Evolutionary conservation across 64 coral and sea anemone species (phyloP).

Genomic region (Porites australiensis): DNA sequence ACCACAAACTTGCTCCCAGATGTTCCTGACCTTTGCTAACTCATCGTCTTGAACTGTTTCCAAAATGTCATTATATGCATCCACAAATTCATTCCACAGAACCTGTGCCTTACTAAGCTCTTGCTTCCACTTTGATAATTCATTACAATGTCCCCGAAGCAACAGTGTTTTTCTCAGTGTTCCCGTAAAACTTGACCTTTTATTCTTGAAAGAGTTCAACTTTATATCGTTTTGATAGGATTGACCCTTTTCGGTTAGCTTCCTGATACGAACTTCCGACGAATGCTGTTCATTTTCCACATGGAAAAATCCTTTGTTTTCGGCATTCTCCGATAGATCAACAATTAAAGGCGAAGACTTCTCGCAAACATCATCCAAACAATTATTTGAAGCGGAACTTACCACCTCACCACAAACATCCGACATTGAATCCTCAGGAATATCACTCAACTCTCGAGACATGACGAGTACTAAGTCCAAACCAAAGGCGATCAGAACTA

Average conservation of each 20-base stretch:
- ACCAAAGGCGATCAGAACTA: no score
- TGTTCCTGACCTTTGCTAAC: not conserved
- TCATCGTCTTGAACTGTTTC: slow-evolving; percentile 12
- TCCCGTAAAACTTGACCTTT: slow-evolving; percentile 14
- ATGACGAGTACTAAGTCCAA: not conserved
- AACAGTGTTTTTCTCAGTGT: slow-evolving; percentile 51
- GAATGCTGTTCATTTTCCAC: not conserved
- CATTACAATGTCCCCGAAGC: slow-evolving; percentile 31
- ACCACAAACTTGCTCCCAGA: slow-evolving; percentile 14
- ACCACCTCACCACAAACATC: not conserved
- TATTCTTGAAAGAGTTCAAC: slow-evolving; percentile 38
- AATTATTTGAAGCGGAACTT: slow-evolving; percentile 6
- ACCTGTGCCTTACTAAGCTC: slow-evolving; percentile 67
- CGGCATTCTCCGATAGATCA: not conserved
- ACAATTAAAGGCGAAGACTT: slow-evolving; percentile 5
- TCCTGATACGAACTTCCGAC: slow-evolving; percentile 5
- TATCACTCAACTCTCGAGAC: not conserved
- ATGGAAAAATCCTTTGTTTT: not conserved
- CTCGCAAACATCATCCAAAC: not conserved
- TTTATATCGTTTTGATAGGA: slow-evolving; percentile 23
- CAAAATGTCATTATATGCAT: slow-evolving; percentile 14
- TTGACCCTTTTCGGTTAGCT: slow-evolving; percentile 41
- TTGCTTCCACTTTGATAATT: slow-evolving; percentile 14
- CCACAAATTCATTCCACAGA: slow-evolving; percentile 37
- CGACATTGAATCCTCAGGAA: not conserved